Evolutionary conservation across 1,140 invertebrate species (phyloP).

Genomic region (Bombus balteatus): DNA sequence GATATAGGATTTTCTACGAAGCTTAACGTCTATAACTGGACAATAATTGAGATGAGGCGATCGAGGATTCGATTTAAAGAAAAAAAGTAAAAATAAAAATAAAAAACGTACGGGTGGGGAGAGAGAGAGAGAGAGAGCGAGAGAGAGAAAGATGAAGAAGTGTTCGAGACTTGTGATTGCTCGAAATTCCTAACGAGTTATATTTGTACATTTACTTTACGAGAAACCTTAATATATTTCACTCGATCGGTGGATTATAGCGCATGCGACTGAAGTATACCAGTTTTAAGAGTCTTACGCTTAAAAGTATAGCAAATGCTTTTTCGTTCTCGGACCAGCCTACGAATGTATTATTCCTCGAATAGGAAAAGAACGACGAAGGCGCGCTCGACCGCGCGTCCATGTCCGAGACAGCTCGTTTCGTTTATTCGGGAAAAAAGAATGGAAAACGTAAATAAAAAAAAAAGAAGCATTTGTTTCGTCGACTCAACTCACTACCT

Average conservation of each 20-base stretch:
- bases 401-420: not conserved
- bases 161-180: slow-evolving; percentile 55
- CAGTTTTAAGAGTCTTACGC: slow-evolving; percentile 53
- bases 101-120: not conserved
- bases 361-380: not conserved
- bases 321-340: slow-evolving; percentile 42
- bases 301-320: slow-evolving; percentile 57
- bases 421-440: slow-evolving; percentile 7
- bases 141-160: not conserved
- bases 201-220: slow-evolving; percentile 62
- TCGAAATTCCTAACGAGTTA: slow-evolving; percentile 53
- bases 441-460: not conserved
- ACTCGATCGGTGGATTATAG: slow-evolving; percentile 54
- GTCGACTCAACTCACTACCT: slow-evolving; percentile 54
- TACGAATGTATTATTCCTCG: slow-evolving; percentile 24
- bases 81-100: no score
- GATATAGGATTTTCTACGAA: slow-evolving; percentile 50
- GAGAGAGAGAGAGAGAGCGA: not conserved
- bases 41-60: slow-evolving; percentile 59
- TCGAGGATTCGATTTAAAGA: slow-evolving; percentile 20
- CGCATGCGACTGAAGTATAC: slow-evolving; percentile 59
- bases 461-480: slow-evolving; percentile 49
- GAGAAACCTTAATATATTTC: slow-evolving; percentile 59
- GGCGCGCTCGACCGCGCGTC: not conserved
- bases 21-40: slow-evolving; percentile 57